Evolutionary conservation across 2,888 invertebrate species (phyloP).

Genomic region (Agrotis segetum): DNA sequence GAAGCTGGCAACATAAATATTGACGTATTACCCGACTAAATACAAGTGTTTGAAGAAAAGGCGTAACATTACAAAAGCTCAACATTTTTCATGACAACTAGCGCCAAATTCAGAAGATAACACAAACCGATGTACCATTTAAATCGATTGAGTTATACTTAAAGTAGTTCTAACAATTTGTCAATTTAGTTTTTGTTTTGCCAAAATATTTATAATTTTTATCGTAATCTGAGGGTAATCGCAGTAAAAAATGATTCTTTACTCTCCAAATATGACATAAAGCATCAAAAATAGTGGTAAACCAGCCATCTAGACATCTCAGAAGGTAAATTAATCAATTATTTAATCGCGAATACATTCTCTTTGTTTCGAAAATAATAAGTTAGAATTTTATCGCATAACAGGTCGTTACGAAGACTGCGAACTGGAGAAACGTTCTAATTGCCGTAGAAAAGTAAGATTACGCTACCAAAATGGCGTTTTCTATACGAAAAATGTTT

Average conservation of each 20-base stretch:
- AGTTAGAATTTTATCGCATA: constrained; percentile 38
- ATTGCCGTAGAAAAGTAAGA: constrained; percentile 25
- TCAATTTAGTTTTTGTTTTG: constrained; percentile 52
- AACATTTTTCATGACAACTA: constrained; percentile 20
- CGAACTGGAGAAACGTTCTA: constrained; percentile 37
- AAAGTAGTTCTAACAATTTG: constrained; percentile 52
- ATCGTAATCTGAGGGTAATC: constrained; percentile 73
- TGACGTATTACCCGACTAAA: constrained; percentile 48
- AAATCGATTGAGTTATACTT: constrained; percentile 29
- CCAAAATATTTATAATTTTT: constrained; percentile 49
- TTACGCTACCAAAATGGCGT: constrained; percentile 79
- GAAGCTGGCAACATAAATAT: constrained; percentile 48
- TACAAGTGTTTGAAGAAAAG: constrained; percentile 13
- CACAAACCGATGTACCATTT: background rate
- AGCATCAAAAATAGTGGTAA: constrained; percentile 51
- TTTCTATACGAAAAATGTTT: constrained; percentile 85
- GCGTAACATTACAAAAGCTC: background rate
- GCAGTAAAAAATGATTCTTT: constrained; percentile 58
- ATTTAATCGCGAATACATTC: constrained; percentile 13
- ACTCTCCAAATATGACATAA: constrained; percentile 69
- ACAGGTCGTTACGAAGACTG: constrained; percentile 46
- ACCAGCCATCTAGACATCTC: constrained; percentile 49
- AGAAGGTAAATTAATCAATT: constrained; percentile 63
- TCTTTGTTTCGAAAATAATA: constrained; percentile 55
- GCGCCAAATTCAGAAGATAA: constrained; percentile 33